Base-by-base conservation (phyloP, 2,888 invertebrate species). In the Lochmaea capreae region DNA sequence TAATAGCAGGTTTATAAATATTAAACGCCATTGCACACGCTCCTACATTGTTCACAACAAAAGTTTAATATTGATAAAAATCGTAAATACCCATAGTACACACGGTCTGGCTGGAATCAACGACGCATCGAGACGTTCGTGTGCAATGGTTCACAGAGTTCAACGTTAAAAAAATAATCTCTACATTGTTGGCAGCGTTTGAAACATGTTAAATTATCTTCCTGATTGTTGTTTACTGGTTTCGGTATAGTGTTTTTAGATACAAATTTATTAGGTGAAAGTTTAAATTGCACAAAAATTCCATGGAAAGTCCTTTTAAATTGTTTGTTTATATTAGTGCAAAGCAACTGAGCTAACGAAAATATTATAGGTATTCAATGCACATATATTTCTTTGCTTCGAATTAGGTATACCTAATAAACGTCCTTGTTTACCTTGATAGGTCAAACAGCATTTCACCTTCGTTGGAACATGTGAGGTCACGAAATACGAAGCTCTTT, bases 81-180 rank as follows among this genome's bases (percentile, higher is more conserved):
- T 52, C 14, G 52, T 54, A 54, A 18, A 9, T 10, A 18, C 3
- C 9, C 8, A 16, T 18, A 5, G n/a, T 52, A 54, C 54, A 54
- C 54, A 18, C 54, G 54, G 52, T n/a, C 6, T 16, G n/a, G 8
- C n/a, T 14, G 33, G 43, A 46, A 14, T n/a, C 49, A 5, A 16
- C 52, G n/a, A 2, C 52, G n/a, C 39, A 14, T 39, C 26, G 10
- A 62, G 42, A 16, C 54, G 16, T 9, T 66, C 66, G 66, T 66
- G 66, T 66, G 66, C 66, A 66, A 54, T n/a, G 46, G 52, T 52
- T 66, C 66, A 66, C 16, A 33, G 66, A 66, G 66, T 66, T 66
- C 66, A 54, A 54, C n/a, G 62, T 39, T 52, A 4, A n/a, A 52
- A n/a, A 66, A 54, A 54, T 8, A 66, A 54, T 33, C 52, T 16